These are phyloP conservation scores for Zootoca vivipara DNA, from an alignment of 2,113 vertebrate species.

Conservation along the genomic window DNA sequence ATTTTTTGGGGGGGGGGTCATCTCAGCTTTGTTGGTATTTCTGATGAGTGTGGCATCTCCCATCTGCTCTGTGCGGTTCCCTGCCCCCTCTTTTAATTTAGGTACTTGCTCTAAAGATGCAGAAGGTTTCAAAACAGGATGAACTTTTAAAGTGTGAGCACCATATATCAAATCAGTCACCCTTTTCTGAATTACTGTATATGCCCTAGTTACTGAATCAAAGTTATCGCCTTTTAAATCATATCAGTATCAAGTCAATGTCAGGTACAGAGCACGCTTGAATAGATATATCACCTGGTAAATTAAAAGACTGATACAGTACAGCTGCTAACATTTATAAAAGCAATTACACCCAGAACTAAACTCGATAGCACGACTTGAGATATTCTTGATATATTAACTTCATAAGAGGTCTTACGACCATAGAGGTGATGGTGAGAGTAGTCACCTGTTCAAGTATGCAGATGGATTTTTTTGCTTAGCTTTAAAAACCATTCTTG, in stretches of 20 bases:
- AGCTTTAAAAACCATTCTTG: not conserved
- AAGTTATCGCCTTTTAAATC: conserved; percentile 61
- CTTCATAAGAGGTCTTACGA: not conserved
- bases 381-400: not conserved
- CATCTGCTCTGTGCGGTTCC: not conserved
- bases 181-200: conserved; percentile 64
- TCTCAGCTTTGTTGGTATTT: conserved; percentile 17
- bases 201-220: conserved; percentile 57
- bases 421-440: not conserved
- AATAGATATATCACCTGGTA: conserved; percentile 54
- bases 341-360: conserved; percentile 47
- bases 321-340: conserved; percentile 60
- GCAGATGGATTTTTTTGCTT: not conserved
- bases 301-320: conserved; percentile 68
- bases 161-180: conserved; percentile 24
- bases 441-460: not conserved
- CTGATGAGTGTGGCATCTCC: not conserved
- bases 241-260: conserved; percentile 52
- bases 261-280: conserved; percentile 39
- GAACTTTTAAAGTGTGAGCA: conserved; percentile 31
- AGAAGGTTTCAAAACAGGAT: conserved; percentile 26
- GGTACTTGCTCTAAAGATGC: not conserved
- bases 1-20: not conserved
- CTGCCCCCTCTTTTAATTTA: not conserved
- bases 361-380: conserved; percentile 3